Evolutionary conservation across 2,888 invertebrate genomes (phyloP), one percentile per base, ranked within the genome.

Genomic region (Monoplex corrugatus): DNA sequence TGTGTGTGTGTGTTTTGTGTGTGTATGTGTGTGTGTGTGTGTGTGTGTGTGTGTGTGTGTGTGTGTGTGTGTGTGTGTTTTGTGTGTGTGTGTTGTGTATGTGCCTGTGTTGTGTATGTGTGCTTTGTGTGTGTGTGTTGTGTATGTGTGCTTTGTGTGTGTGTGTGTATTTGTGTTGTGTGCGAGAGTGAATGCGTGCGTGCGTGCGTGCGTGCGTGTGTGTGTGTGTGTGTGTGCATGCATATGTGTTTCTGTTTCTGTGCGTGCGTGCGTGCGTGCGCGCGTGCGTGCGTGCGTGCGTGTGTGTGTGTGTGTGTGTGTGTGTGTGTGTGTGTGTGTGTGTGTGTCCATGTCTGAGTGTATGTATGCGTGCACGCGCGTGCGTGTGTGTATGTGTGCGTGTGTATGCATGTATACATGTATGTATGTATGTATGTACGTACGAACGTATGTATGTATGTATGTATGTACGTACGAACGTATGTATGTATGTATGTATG

Each of bases 241-340:
- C 10, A 28, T 57, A 28, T 57, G 57, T 10, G 57, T 57, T 2
- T 57, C 19, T 57, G 57, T 10, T 1, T 57, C 19, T 10, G 5
- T 57, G 32, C 5, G 38, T 75, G 35, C 16, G 35, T 75, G 32
- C 35, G 72, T 72, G 72, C 35, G 72, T 72, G 72, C 35, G 72
- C 35, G 72, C 35, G 72, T 8, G 72, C 0, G 1, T 8, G 72
- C 1, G 72, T 72, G 72, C 35, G 72, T 72, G 72, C 35, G 72
- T 72, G 72, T 72, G 72, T 72, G 72, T 72, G 72, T 72, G 72
- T 72, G 72, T 72, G 32, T 72, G 72, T 72, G 72, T 72, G 72
- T 72, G 72, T 72, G 32, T 32, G 72, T 72, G 72, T 72, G 72
- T 72, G 32, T 72, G 72, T 72, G 72, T 72, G 72, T 23, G 35